phyloP scores from a whole-genome alignment of 2,888 invertebrate species.

The Tineola bisselliella region DNA sequence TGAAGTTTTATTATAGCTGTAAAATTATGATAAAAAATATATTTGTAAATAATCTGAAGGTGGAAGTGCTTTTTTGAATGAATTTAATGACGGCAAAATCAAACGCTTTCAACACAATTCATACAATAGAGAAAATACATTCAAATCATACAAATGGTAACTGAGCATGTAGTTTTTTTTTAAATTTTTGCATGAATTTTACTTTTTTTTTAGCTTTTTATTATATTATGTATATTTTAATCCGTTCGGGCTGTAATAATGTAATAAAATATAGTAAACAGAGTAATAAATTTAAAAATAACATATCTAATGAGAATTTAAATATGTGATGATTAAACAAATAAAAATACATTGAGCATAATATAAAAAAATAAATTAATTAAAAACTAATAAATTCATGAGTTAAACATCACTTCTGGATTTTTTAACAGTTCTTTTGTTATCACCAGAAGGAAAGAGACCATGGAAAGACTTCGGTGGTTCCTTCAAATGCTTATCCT shows the following conservation, averaged over 20 bases:
- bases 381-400: background rate
- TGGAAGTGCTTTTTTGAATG: too few species aligned
- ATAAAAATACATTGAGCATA: background rate
- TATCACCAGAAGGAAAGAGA: conserved; percentile 34
- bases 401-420: background rate
- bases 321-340: background rate
- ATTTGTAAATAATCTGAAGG: too few species aligned
- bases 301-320: background rate
- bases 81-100: too few species aligned
- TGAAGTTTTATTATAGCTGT: too few species aligned
- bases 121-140: background rate
- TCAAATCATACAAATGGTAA: too few species aligned
- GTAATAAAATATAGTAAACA: background rate
- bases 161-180: background rate
- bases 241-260: too few species aligned
- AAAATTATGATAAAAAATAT: too few species aligned
- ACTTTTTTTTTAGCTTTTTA: background rate
- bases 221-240: too few species aligned
- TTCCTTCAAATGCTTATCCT: conserved; percentile 49
- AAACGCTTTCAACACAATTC: too few species aligned
- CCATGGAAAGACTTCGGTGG: conserved; percentile 36
- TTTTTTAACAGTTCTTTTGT: conserved; percentile 21
- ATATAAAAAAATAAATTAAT: conserved; percentile 15
- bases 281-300: background rate
- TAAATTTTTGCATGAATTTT: background rate